phyloP scores from a whole-genome alignment of 2,888 invertebrate genomes.

The Cheilosia variabilis region DNA sequence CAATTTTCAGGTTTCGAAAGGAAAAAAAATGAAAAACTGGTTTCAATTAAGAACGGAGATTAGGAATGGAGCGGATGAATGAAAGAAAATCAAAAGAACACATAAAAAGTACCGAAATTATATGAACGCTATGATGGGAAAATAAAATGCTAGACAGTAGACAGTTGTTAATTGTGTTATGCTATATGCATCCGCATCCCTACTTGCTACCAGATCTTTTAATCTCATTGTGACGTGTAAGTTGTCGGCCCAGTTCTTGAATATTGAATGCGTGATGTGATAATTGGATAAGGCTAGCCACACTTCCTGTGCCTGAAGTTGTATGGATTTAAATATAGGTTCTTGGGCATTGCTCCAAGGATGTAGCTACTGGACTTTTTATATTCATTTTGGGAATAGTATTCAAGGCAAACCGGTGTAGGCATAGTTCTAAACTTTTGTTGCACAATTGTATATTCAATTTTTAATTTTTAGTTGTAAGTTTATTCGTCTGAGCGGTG shows the following conservation, averaged over 20 bases:
- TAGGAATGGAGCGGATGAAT: constrained; percentile 2
- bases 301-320: constrained; percentile 12
- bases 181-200: neutral
- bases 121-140: constrained; percentile 7
- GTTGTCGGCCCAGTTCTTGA: neutral
- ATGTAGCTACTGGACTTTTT: too few species aligned
- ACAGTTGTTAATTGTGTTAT: constrained; percentile 15
- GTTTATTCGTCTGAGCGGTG: too few species aligned
- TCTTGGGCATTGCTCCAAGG: too few species aligned
- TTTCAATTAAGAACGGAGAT: neutral
- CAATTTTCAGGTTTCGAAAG: constrained; percentile 16
- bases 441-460: too few species aligned
- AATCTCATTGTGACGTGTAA: constrained; percentile 13
- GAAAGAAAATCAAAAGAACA: constrained; percentile 22
- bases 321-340: neutral
- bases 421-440: too few species aligned
- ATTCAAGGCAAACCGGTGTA: too few species aligned
- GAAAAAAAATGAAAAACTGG: neutral
- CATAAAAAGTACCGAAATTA: constrained; percentile 31
- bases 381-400: too few species aligned
- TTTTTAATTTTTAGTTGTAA: too few species aligned
- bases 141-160: constrained; percentile 13
- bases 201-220: constrained; percentile 7
- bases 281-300: constrained; percentile 6
- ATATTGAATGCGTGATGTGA: neutral